Percentiles rank a stretch among this genome's conserved stretches.
phyloP scores from a whole-genome alignment of 2,113 vertebrate genomes.

The Hypanus sabinus region DNA sequence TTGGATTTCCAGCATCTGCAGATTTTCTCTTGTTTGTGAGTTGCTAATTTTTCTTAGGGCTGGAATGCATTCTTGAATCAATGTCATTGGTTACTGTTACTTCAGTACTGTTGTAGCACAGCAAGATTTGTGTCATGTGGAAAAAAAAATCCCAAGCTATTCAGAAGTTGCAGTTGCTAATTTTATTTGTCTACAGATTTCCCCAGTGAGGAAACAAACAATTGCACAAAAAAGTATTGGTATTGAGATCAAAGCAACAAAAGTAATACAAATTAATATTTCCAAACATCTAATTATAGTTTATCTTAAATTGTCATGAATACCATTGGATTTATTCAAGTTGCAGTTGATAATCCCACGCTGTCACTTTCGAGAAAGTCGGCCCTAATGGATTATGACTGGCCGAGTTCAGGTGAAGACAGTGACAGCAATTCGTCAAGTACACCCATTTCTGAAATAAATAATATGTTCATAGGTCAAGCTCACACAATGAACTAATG shows the following conservation, averaged over 20 bases:
- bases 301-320: background rate
- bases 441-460: conserved; percentile 67
- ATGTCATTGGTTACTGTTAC: no score
- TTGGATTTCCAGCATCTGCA: no score
- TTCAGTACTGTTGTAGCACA: background rate
- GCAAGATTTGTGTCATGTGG: background rate
- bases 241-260: background rate
- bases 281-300: background rate
- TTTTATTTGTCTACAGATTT: conserved; percentile 17
- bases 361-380: background rate
- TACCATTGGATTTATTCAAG: background rate
- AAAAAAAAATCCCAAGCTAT: conserved; percentile 11
- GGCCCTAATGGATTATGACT: background rate
- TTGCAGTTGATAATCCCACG: background rate
- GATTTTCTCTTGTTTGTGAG: no score
- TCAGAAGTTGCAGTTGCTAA: conserved; percentile 6
- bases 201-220: background rate
- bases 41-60: background rate
- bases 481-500: background rate
- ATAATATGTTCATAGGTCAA: background rate
- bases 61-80: background rate
- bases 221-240: conserved; percentile 1
- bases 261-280: background rate
- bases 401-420: conserved; percentile 58
- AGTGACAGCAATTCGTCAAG: conserved; percentile 60